Percentiles rank a stretch among this genome's conserved stretches.
Evolutionary conservation across 2,797 vertebrate species (phyloP).

Genomic region (Adrianichthys oophorus): DNA sequence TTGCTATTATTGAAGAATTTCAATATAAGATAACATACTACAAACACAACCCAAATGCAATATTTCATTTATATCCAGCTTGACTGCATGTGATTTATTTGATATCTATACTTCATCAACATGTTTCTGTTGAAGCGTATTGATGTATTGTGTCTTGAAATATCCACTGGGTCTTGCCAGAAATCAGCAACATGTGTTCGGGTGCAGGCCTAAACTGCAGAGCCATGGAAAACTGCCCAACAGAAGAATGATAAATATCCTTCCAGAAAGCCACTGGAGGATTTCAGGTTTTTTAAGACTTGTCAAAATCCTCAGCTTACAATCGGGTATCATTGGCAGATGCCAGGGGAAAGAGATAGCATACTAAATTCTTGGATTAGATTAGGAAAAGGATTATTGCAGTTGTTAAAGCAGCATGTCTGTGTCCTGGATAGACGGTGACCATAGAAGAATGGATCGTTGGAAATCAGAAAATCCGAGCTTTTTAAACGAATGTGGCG

Average conservation of each 20-base stretch:
- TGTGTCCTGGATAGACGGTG: neutral
- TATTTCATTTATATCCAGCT: conserved; percentile 12
- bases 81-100: conserved; percentile 20
- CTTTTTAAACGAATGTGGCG: no score
- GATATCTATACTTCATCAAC: conserved; percentile 16
- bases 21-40: neutral
- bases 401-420: neutral
- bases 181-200: conserved; percentile 54
- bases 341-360: conserved; percentile 3
- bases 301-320: conserved; percentile 23
- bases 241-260: conserved; percentile 37
- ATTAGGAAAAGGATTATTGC: conserved; percentile 7
- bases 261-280: conserved; percentile 22
- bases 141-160: conserved; percentile 43
- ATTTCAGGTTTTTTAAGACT: conserved; percentile 27
- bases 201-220: conserved; percentile 15
- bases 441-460: no score
- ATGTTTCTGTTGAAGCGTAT: conserved; percentile 10
- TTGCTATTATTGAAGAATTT: conserved; percentile 1
- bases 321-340: conserved; percentile 10
- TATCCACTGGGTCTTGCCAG: conserved; percentile 56
- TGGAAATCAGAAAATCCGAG: no score
- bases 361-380: neutral
- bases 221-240: conserved; percentile 19
- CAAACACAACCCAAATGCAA: conserved; percentile 11